Evolutionary conservation across 37 sponge, comb jelly and placozoan genomes (phyloP).

Genomic region (Corticium candelabrum): DNA sequence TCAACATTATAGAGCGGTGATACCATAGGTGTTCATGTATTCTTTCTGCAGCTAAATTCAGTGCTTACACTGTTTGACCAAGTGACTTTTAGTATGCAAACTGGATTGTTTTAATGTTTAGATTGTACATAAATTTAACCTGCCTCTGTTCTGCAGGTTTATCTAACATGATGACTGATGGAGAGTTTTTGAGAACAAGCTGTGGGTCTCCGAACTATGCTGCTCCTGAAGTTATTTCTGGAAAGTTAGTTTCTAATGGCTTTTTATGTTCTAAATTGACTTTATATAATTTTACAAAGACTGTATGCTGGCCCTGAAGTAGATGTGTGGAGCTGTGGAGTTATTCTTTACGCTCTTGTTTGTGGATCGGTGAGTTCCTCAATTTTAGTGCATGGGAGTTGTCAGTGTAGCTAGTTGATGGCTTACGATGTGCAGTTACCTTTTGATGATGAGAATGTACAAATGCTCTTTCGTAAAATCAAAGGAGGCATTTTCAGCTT

Average conservation of each 20-base stretch:
- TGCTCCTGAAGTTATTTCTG: slow-evolving; percentile 95
- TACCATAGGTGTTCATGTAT: too few relatives aligned
- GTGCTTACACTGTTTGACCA: too few relatives aligned
- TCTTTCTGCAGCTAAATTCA: too few relatives aligned
- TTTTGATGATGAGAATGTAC: slow-evolving; percentile 86
- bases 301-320: slow-evolving; percentile 90
- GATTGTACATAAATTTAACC: not conserved
- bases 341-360: slow-evolving; percentile 87
- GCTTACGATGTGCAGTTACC: slow-evolving; percentile 39
- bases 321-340: slow-evolving; percentile 95
- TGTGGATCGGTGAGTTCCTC: slow-evolving; percentile 56
- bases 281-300: not conserved
- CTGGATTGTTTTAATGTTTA: too few relatives aligned
- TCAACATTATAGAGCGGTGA: too few relatives aligned
- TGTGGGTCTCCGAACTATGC: slow-evolving; percentile 97
- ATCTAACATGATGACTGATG: slow-evolving; percentile 90
- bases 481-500: slow-evolving; percentile 69
- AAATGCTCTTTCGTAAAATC: slow-evolving; percentile 83
- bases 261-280: not conserved
- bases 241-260: slow-evolving; percentile 38
- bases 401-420: not conserved
- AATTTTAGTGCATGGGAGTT: not conserved
- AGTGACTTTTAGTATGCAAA: too few relatives aligned
- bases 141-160: slow-evolving; percentile 22
- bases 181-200: slow-evolving; percentile 88